Evolutionary conservation across 1,140 invertebrate genomes (phyloP), one percentile per base, ranked within the genome.

Genomic region (Papilio glaucus): DNA sequence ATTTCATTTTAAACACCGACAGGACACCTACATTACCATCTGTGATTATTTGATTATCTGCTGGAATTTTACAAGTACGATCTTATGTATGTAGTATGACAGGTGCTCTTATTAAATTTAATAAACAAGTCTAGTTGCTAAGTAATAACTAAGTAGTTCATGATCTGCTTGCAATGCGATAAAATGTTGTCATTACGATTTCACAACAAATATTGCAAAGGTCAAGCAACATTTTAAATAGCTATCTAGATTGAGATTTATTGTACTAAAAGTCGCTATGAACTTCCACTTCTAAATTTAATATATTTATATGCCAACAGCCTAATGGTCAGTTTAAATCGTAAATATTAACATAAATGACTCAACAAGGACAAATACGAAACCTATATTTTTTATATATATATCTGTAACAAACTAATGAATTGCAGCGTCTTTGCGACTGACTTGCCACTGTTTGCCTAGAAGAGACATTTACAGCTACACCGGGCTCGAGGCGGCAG

Each of bases 221-320:
- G 63, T 67, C 38, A 67, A 38, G 21, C 38, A 38, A 37, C 38
- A 41, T 67, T 67, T 67, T n/a, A n/a, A n/a, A 67, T 42, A 67
- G 63, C 39, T 67, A 67, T 67, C 63, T 41, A 67, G 63, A 67
- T 67, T 42, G 39, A 67, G 39, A 67, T 67, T 67, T 67, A 67
- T 67, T 42, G 39, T 67, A 21, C 38, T 67, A 67, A 67, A 41
- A 67, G 24, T 67, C 38, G 38, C 15, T 21, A 12, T 67, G 37
- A n/a, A 41, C 37, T 39, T 24, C 38, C 39, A 39, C 38, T 24
- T 10, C 9, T 21, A 26, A 41, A 39, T 7, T 39, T 38, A 24
- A 63, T 39, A 63, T 29, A 21, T 65, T 65, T 65, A 39, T 37
- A 37, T 65, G 10, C 37, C 18, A 65, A 39, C 33, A n/a, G 15